These are phyloP conservation scores for Cardiocondyla obscurior DNA, from an alignment of 1,140 invertebrate genomes.

Conservation along the genomic window DNA sequence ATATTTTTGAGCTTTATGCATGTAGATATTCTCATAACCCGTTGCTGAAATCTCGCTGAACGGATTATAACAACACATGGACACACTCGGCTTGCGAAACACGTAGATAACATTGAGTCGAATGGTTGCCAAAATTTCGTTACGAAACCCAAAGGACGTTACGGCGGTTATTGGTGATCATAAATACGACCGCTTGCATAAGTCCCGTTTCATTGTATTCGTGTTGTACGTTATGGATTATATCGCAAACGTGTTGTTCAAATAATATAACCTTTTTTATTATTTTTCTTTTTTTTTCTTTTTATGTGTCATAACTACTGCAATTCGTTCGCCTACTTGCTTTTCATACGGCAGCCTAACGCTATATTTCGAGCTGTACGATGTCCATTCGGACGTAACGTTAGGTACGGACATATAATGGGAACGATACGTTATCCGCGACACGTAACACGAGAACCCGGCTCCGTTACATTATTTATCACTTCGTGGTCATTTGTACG, in stretches of 20 bases:
- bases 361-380: slow-evolving; percentile 49
- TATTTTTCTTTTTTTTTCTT: no score
- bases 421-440: slow-evolving; percentile 74
- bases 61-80: neutral
- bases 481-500: slow-evolving; percentile 73
- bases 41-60: neutral
- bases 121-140: neutral
- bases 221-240: neutral
- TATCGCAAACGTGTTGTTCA: neutral
- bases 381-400: slow-evolving; percentile 62
- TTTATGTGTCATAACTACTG: neutral
- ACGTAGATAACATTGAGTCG: neutral
- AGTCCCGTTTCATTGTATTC: neutral
- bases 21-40: neutral
- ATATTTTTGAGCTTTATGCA: neutral
- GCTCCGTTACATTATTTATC: slow-evolving; percentile 76
- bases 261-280: neutral
- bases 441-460: slow-evolving; percentile 71
- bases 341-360: slow-evolving; percentile 4
- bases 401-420: slow-evolving; percentile 68
- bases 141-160: neutral
- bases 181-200: neutral
- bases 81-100: no score
- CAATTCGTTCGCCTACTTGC: neutral
- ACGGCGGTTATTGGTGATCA: neutral